Conservation (phyloP, 2,888 invertebrate genomes). For the Caenorhabditis wallacei region DNA sequence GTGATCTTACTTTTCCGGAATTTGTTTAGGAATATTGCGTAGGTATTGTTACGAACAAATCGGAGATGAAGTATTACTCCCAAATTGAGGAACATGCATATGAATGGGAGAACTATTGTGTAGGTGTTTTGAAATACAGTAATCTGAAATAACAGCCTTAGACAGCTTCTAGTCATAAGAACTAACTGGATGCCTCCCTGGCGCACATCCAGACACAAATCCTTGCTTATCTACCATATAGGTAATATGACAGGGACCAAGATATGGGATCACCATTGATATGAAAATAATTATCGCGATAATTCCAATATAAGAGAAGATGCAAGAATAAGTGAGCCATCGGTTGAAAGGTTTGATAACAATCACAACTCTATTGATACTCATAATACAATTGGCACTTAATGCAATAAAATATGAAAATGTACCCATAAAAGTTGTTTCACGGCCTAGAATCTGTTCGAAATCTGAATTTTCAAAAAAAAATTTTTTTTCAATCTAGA, state of each 20-base stretch:
- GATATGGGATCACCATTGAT: background rate
- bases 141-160: background rate
- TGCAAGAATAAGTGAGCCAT: background rate
- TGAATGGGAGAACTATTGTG: background rate
- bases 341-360: background rate
- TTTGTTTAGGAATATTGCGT: background rate
- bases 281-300: background rate
- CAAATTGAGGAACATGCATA: slow-evolving; percentile 7
- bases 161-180: no score
- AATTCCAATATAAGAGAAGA: background rate
- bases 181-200: no score
- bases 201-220: background rate
- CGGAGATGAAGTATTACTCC: slow-evolving; percentile 4
- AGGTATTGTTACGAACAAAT: background rate
- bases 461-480: no score
- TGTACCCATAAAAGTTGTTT: no score
- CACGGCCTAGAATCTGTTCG: no score
- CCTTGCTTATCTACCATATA: background rate
- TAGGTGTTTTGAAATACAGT: slow-evolving; percentile 13
- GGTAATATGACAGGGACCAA: background rate
- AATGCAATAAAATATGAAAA: no score
- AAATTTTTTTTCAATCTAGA: no score
- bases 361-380: no score
- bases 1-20: background rate
- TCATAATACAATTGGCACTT: no score